Evolutionary conservation across 1,140 invertebrate genomes (phyloP), one percentile per base, ranked within the genome.

Genomic region (Orussus abietinus): DNA sequence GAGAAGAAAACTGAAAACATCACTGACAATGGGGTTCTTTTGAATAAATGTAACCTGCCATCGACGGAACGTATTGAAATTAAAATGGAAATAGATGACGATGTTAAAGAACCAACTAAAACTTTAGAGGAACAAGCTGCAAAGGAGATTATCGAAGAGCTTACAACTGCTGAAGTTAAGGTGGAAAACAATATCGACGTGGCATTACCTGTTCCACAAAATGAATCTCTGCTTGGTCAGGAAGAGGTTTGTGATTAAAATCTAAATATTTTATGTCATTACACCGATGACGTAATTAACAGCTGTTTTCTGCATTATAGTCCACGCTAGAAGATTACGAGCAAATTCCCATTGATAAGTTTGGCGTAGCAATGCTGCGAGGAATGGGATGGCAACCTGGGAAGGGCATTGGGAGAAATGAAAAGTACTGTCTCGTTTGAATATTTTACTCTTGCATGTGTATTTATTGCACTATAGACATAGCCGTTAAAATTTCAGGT

Each of bases 361-460:
- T 85, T 85, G 94, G 94, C 5, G 49, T 90, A 54, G 94, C 93
- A 4, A 87, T 96, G 85, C 72, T 98, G 10, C 71, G 92, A 55
- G 94, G 94, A 21, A 97, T 97, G 93, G 93, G 93, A 1, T 97
- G 91, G 91, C 80, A 82, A 51, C 79, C 86, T 47, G 81, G 74
- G 19, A 81, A 80, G 76, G 87, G 79, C 51, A 84, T 82, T 60
- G 84, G 79, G 36, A 78, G 74, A 65, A 79, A 77, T 66, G 70
- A 72, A 50, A 77, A 75, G 79, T 83, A 61, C 31, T 57, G 21
- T 9, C 36, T 4, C 19, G 35, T 9, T 25, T 52, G 7, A 17
- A 3, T 19, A 30, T 33, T 30, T 31, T 38, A 19, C 9, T 29
- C 20, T 33, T 38, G 12, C 19, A 34, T 47, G 26, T 38, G 29